phyloP scores from a whole-genome alignment of 2,113 vertebrate species.

The Saccopteryx bilineata region DNA sequence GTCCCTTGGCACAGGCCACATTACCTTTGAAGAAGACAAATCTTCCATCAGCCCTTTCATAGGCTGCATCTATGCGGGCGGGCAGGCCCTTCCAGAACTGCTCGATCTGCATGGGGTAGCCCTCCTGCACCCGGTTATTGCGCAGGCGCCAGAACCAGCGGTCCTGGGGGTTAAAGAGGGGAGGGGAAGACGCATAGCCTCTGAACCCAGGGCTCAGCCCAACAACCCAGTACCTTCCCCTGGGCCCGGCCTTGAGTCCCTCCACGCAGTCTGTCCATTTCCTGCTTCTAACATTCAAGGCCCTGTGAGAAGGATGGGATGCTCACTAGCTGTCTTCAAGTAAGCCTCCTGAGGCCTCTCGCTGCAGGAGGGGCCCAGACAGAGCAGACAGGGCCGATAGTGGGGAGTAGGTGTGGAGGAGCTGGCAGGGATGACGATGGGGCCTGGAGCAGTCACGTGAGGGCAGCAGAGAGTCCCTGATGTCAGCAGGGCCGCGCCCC shows the following conservation, averaged over 20 bases:
- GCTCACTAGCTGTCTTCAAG: neutral
- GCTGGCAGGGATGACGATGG: neutral
- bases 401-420: neutral
- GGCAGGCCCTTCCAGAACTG: slow-evolving; percentile 99
- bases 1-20: neutral
- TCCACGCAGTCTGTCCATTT: neutral
- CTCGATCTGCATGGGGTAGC: slow-evolving; percentile 98
- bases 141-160: slow-evolving; percentile 99
- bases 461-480: slow-evolving; percentile 65
- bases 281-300: slow-evolving; percentile 10
- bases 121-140: slow-evolving; percentile 98
- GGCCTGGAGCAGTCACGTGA: slow-evolving; percentile 53
- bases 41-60: slow-evolving; percentile 97
- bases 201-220: slow-evolving; percentile 40
- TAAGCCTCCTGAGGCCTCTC: neutral
- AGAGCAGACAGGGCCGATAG: neutral
- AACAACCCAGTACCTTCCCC: neutral
- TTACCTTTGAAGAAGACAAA: slow-evolving; percentile 99
- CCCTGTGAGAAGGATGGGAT: slow-evolving; percentile 33
- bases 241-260: neutral
- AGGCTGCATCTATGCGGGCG: slow-evolving; percentile 96
- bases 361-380: neutral
- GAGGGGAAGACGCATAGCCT: slow-evolving; percentile 8
- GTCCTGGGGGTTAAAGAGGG: slow-evolving; percentile 86
- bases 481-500: neutral